Conservation (phyloP, 1,140 invertebrate species). For the Planococcus citri region DNA sequence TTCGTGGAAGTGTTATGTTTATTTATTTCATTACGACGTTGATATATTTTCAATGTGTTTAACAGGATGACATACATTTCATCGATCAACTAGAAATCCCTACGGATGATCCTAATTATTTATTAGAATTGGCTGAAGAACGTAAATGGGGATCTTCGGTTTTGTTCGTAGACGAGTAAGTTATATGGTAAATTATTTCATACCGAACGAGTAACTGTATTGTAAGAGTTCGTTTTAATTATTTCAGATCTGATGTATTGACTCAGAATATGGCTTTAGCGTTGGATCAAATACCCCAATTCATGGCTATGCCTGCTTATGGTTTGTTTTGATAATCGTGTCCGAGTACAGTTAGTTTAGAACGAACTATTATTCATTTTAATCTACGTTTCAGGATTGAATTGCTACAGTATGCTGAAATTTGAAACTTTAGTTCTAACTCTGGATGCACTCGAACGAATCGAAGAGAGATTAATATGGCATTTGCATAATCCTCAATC, state of each 20-base stretch:
- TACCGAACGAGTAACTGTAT: background rate
- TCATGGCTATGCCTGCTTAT: constrained; percentile 94
- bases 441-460: constrained; percentile 60
- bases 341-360: too few species aligned
- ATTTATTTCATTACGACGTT: background rate
- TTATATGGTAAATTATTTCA: constrained; percentile 29
- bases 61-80: constrained; percentile 79
- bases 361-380: background rate
- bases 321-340: constrained; percentile 40
- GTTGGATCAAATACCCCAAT: constrained; percentile 55
- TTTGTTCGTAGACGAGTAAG: constrained; percentile 80
- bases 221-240: constrained; percentile 9
- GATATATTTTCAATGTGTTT: constrained; percentile 14
- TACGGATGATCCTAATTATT: constrained; percentile 60
- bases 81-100: constrained; percentile 78
- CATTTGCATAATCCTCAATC: constrained; percentile 49
- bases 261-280: constrained; percentile 75
- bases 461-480: constrained; percentile 76
- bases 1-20: background rate
- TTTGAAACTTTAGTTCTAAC: constrained; percentile 89
- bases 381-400: constrained; percentile 41
- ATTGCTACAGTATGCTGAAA: constrained; percentile 87
- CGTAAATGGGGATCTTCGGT: constrained; percentile 93
- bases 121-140: constrained; percentile 64
- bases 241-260: constrained; percentile 62